Evolutionary conservation across 2,797 vertebrate genomes (phyloP), one percentile per base, ranked within the genome.

Genomic region (Tangara arthus): DNA sequence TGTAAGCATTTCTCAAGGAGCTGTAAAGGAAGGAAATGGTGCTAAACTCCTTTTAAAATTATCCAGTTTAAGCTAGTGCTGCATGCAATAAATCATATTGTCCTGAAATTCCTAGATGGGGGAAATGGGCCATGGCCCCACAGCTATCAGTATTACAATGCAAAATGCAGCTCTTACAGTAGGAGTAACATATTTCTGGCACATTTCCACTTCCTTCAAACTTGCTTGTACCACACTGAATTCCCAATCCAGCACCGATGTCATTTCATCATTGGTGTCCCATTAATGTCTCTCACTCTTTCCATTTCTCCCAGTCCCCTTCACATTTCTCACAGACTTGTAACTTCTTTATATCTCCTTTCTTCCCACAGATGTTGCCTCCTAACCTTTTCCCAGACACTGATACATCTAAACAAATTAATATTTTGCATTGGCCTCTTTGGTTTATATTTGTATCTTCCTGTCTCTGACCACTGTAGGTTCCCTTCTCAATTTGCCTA

Each of bases 21-120:
- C 85, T 95, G 52, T 79, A 86, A 82, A 84, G 82, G n/a, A 90
- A 78, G 55, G 47, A 92, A 93, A 92, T 76, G 34, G 52, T 88
- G 70, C 82, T 96, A 87, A 91, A 94, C 70, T 92, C 73, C 73
- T 95, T 91, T 88, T 66, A 79, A 86, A 95, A 95, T 88, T 63
- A 90, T n/a, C 85, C 94, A 84, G 66, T 79, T 82, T 87, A 69
- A 95, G 65, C 80, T 41, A 75, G 47, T 69, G 82, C 73, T 1
- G 4, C 34, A 24, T 1, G 2, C 77, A 78, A 86, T 91, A 95
- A 83, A 91, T 88, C 87, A 88, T 75, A 86, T 41, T 81, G 73
- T 72, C 39, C 77, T 93, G 82, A 83, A 94, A 91, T 82, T 94
- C 80, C 53, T 89, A n/a, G 42, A 21, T 66, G 71, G 28, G 30